These are phyloP conservation scores for Dendrolimus pini DNA, from an alignment of 2,888 invertebrate species.

Conservation along the genomic window DNA sequence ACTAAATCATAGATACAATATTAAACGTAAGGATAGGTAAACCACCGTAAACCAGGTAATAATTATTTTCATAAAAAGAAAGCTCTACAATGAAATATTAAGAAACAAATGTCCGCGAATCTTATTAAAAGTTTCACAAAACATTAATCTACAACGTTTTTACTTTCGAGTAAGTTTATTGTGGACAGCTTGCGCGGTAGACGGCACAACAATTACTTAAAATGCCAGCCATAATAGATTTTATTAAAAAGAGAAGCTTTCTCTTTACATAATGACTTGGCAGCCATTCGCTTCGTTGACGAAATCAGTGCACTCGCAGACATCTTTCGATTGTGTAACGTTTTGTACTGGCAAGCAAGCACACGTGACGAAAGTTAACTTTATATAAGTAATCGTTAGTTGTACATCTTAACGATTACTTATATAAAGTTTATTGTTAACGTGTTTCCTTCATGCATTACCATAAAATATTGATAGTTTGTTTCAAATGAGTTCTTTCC, in stretches of 20 bases:
- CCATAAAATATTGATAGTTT: no score
- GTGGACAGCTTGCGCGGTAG: neutral
- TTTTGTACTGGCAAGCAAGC: conserved; percentile 32
- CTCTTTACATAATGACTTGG: conserved; percentile 58
- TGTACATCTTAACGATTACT: no score
- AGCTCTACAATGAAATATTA: neutral
- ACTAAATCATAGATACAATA: no score
- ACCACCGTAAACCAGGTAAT: no score
- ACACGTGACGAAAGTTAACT: conserved; percentile 31
- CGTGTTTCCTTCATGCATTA: no score
- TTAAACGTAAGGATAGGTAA: no score
- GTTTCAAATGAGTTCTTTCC: no score
- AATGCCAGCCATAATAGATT: conserved; percentile 27
- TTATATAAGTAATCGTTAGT: neutral
- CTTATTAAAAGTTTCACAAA: neutral
- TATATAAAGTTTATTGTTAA: no score
- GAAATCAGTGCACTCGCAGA: conserved; percentile 59
- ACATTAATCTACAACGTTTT: neutral
- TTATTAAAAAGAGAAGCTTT: conserved; percentile 49
- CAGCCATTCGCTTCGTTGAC: conserved; percentile 48
- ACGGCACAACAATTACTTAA: conserved; percentile 10
- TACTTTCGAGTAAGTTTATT: neutral
- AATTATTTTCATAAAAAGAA: neutral
- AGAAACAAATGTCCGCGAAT: neutral
- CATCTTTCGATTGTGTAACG: conserved; percentile 42